A percentile compares a stretch with the other conserved stretches of the same genome.
Evolutionary conservation across 1,140 invertebrate species (phyloP).

Genomic region (Bombus haemorrhoidalis): DNA sequence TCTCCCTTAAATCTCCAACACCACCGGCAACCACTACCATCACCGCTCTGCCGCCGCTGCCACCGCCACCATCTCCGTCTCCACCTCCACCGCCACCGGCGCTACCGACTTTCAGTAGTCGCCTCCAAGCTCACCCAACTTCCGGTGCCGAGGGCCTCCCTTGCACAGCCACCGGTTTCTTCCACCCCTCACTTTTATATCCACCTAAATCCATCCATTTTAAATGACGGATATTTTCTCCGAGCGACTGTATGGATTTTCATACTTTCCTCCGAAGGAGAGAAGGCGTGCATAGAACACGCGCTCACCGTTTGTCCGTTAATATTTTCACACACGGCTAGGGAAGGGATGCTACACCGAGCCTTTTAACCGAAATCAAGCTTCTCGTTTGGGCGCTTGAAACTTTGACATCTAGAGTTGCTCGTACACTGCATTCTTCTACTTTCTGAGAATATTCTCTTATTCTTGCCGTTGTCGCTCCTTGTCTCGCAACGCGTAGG

Average conservation of each 20-base stretch:
- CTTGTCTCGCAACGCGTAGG: no score
- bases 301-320: conserved; percentile 41
- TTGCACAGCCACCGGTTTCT: conserved; percentile 56
- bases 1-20: conserved; percentile 74
- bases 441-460: neutral
- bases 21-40: conserved; percentile 68
- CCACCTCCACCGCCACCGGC: conserved; percentile 52
- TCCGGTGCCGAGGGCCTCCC: conserved; percentile 53
- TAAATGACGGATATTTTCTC: conserved; percentile 81
- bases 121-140: conserved; percentile 63
- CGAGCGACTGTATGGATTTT: conserved; percentile 77
- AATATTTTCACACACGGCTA: conserved; percentile 40
- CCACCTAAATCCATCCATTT: conserved; percentile 80
- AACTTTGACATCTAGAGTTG: neutral
- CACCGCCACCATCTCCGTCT: conserved; percentile 48
- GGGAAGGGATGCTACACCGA: neutral
- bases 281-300: conserved; percentile 27
- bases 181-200: conserved; percentile 73
- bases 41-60: conserved; percentile 45
- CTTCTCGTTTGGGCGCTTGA: neutral
- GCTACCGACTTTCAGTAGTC: conserved; percentile 74
- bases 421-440: neutral
- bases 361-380: neutral
- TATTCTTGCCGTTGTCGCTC: no score
- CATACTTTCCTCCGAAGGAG: conserved; percentile 63